These are phyloP conservation scores for Phycodurus eques DNA, from an alignment of 2,113 vertebrate species.

Conservation along the genomic window DNA sequence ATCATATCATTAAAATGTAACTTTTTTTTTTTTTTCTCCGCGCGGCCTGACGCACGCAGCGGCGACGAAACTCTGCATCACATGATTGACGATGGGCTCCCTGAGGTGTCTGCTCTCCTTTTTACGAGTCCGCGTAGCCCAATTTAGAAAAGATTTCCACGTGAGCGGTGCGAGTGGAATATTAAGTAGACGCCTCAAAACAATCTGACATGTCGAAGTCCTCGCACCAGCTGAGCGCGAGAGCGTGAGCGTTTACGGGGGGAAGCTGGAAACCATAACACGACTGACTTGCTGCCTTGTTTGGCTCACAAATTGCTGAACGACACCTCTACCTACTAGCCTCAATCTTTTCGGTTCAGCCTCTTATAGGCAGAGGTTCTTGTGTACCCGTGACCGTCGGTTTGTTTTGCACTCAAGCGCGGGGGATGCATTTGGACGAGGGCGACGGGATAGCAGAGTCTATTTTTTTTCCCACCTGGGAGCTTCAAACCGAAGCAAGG, in stretches of 20 bases:
- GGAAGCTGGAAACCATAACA: constrained; percentile 3
- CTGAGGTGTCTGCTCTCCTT: constrained; percentile 26
- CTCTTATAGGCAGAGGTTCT: constrained; percentile 39
- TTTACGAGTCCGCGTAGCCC: constrained; percentile 24
- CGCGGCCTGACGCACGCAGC: neutral
- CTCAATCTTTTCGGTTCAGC: constrained; percentile 23
- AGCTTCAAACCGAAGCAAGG: constrained; percentile 52
- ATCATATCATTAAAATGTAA: constrained; percentile 8
- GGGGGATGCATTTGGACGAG: constrained; percentile 65
- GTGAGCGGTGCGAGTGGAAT: neutral
- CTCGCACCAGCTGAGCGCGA: neutral
- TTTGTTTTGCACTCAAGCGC: constrained; percentile 65
- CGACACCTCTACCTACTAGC: constrained; percentile 3
- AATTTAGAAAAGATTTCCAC: constrained; percentile 27
- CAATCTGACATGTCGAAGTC: constrained; percentile 12
- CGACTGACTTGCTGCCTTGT: constrained; percentile 7
- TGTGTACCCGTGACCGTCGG: constrained; percentile 40
- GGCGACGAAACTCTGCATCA: constrained; percentile 18
- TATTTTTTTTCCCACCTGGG: constrained; percentile 72
- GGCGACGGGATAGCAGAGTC: constrained; percentile 56
- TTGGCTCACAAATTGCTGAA: constrained; percentile 1
- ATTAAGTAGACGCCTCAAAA: constrained; percentile 7
- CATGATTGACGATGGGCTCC: constrained; percentile 29
- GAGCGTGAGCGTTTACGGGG: constrained; percentile 9
- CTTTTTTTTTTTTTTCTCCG: neutral